phyloP scores from a whole-genome alignment of 2,797 vertebrate species.

The Leuciscus waleckii region DNA sequence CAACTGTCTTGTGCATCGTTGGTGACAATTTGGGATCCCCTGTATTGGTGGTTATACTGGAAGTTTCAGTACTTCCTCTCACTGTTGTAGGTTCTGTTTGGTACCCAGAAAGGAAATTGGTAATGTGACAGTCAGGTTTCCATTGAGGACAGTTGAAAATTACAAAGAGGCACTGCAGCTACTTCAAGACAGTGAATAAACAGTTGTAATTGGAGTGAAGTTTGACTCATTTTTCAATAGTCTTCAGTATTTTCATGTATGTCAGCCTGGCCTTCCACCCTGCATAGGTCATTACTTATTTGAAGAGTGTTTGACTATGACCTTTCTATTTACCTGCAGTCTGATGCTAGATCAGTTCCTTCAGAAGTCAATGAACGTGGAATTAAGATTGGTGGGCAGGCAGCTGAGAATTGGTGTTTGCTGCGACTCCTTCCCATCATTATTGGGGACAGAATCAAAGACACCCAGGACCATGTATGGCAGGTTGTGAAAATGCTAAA shows the following conservation, averaged over 20 bases:
- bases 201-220: background rate
- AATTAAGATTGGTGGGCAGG: conserved; percentile 21
- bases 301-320: conserved; percentile 51
- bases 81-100: background rate
- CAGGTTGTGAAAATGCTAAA: conserved; percentile 25
- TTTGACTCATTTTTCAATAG: conserved; percentile 40
- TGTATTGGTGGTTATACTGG: conserved; percentile 28
- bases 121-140: background rate
- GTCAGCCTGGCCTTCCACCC: conserved; percentile 9
- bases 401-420: conserved; percentile 55
- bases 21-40: background rate
- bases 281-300: conserved; percentile 47
- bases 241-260: conserved; percentile 44
- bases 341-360: conserved; percentile 10
- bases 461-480: conserved; percentile 16
- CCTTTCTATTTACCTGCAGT: conserved; percentile 37
- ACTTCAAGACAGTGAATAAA: background rate
- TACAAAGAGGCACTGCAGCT: background rate
- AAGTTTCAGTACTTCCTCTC: background rate
- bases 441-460: conserved; percentile 45
- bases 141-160: background rate
- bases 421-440: conserved; percentile 52
- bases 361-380: background rate
- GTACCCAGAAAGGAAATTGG: background rate
- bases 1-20: background rate